These are phyloP conservation scores for Drosophila kepulauana DNA, from an alignment of 1,140 invertebrate genomes.

Conservation along the genomic window DNA sequence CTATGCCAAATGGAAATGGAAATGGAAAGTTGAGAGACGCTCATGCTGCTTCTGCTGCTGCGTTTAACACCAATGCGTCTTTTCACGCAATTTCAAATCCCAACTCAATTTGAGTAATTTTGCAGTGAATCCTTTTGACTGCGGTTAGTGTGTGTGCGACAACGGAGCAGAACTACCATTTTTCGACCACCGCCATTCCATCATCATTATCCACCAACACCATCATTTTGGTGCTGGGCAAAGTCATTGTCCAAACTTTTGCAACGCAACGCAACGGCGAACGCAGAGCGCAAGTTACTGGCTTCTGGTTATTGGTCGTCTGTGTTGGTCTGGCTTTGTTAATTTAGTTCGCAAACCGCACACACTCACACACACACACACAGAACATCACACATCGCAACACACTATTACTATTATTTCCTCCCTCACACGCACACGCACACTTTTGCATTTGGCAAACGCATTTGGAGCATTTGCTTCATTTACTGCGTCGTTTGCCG, in stretches of 20 bases:
- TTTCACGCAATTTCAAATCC: conserved; percentile 82
- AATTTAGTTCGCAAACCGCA: conserved; percentile 73
- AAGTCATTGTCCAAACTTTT: conserved; percentile 64
- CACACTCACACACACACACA: conserved; percentile 17
- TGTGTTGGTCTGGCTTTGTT: conserved; percentile 66
- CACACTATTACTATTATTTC: conserved; percentile 40
- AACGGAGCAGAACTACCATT: neutral
- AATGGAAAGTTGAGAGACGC: conserved; percentile 45
- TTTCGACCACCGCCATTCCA: conserved; percentile 10
- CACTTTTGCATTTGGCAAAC: conserved; percentile 70
- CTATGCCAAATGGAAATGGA: conserved; percentile 39
- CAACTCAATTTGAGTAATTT: conserved; percentile 83
- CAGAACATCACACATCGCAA: conserved; percentile 26
- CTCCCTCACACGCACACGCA: conserved; percentile 26
- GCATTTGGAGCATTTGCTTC: conserved; percentile 81
- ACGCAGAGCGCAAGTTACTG: conserved; percentile 54
- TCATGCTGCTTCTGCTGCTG: neutral
- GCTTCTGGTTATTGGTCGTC: conserved; percentile 80
- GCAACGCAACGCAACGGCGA: conserved; percentile 35
- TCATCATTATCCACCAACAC: conserved; percentile 15
- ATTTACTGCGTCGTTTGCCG: conserved; percentile 83
- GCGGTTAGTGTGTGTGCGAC: conserved; percentile 44
- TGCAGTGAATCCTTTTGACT: conserved; percentile 77
- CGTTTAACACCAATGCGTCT: conserved; percentile 59
- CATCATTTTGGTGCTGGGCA: conserved; percentile 15